These are phyloP conservation scores for Hydrophis major DNA, from an alignment of 2,797 vertebrate genomes.

Conservation along the genomic window DNA sequence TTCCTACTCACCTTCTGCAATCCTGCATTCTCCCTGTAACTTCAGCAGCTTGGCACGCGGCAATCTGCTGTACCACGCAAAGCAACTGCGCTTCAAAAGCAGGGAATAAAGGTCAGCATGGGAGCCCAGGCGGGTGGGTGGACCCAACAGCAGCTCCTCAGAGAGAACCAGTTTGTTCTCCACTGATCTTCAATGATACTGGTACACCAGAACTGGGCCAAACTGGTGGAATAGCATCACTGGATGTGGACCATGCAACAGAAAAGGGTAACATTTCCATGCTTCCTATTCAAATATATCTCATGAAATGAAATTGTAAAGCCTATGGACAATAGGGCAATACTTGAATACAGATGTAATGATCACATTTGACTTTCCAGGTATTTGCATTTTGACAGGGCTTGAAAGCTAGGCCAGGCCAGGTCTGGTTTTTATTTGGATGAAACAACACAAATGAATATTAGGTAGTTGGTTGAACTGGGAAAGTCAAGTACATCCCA, in stretches of 20 bases:
- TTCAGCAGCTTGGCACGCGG: too few species aligned
- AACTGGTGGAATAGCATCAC: too few species aligned
- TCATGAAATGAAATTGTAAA: background rate
- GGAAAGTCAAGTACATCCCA: background rate
- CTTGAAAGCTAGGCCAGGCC: background rate
- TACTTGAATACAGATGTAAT: background rate
- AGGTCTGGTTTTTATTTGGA: background rate
- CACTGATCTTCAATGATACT: too few species aligned
- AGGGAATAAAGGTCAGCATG: too few species aligned
- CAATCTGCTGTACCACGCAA: too few species aligned
- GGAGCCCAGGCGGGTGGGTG: too few species aligned
- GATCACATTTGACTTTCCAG: background rate
- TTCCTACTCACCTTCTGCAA: too few species aligned
- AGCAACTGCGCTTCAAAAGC: too few species aligned
- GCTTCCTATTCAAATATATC: background rate
- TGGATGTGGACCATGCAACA: background rate
- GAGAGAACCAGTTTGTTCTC: too few species aligned
- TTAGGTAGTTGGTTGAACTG: background rate
- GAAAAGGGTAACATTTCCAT: background rate
- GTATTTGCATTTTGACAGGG: background rate
- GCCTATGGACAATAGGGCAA: background rate
- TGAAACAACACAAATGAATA: background rate
- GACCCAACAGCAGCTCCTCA: too few species aligned
- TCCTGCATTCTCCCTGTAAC: too few species aligned
- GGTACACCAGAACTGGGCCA: too few species aligned